phyloP scores from a whole-genome alignment of 2,797 vertebrate genomes.

The Epinephelus coioides region DNA sequence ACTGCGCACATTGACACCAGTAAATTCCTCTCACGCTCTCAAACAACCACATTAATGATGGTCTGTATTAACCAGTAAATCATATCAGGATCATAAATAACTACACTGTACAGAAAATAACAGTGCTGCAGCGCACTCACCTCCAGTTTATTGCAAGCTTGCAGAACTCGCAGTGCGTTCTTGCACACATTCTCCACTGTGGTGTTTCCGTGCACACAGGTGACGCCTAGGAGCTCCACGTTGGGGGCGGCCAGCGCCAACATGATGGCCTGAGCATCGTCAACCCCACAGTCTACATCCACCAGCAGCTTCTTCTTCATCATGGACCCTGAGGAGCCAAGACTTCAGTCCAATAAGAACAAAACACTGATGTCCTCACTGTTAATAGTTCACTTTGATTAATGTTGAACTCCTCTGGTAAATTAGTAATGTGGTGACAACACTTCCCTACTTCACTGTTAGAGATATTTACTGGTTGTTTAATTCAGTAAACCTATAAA shows the following conservation, averaged over 20 bases:
- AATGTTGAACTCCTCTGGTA: neutral
- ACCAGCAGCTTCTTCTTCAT: constrained; percentile 84
- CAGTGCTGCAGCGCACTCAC: constrained; percentile 61
- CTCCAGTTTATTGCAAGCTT: constrained; percentile 78
- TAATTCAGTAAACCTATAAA: neutral
- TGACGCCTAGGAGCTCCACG: constrained; percentile 84
- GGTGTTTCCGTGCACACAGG: constrained; percentile 86
- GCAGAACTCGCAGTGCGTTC: constrained; percentile 84
- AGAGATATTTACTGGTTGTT: neutral
- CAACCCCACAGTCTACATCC: constrained; percentile 84
- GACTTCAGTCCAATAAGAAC: neutral
- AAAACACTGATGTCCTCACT: neutral
- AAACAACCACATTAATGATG: neutral
- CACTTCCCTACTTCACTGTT: neutral
- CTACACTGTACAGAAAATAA: neutral
- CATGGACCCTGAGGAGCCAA: constrained; percentile 43
- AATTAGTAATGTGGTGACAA: neutral
- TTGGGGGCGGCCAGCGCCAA: constrained; percentile 79
- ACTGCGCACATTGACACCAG: constrained; percentile 3
- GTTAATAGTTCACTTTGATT: neutral
- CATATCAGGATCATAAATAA: neutral
- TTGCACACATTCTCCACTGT: constrained; percentile 85
- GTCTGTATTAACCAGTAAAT: neutral
- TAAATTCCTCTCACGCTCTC: neutral
- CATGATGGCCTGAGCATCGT: constrained; percentile 88